phyloP scores from a whole-genome alignment of 2,888 invertebrate species.

The Dicranocentrus wangi region DNA sequence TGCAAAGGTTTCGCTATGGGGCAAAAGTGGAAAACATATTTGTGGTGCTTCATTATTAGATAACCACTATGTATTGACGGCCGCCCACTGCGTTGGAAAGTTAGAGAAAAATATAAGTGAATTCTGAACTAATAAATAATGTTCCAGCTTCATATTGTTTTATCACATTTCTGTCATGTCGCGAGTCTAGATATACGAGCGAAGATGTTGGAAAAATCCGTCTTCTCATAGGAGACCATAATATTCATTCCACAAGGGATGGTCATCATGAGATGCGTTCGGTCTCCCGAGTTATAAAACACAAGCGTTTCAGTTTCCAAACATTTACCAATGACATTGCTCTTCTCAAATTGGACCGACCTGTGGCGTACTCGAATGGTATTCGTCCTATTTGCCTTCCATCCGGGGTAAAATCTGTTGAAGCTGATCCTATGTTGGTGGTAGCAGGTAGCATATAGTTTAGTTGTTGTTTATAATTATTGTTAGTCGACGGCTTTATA shows the following conservation, averaged over 20 bases:
- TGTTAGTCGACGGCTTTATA: too few relatives aligned
- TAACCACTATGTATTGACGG: conserved; percentile 84
- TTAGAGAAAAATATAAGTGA: conserved; percentile 74
- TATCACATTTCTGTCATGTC: too few relatives aligned
- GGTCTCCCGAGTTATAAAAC: conserved; percentile 87
- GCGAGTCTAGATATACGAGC: conserved; percentile 76
- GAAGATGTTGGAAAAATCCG: conserved; percentile 90
- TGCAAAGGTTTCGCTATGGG: conserved; percentile 63
- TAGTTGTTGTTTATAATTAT: too few relatives aligned
- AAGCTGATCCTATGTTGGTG: conserved; percentile 29
- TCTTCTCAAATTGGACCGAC: conserved; percentile 84
- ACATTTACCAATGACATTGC: conserved; percentile 90
- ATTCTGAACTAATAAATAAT: too few relatives aligned
- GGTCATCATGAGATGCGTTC: conserved; percentile 85
- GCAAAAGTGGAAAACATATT: conserved; percentile 59
- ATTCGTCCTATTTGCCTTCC: conserved; percentile 85
- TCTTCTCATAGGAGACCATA: conserved; percentile 87
- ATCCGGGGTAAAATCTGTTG: not conserved
- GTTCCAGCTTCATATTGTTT: too few relatives aligned
- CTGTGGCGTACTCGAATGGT: conserved; percentile 82
- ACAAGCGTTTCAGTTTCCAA: conserved; percentile 87
- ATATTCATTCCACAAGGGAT: conserved; percentile 85
- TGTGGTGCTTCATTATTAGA: conserved; percentile 65
- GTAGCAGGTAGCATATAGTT: conserved; percentile 56
- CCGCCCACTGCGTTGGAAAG: conserved; percentile 93